These are phyloP conservation scores for Polydrusus tereticollis DNA, from an alignment of 2,888 invertebrate species.

Conservation along the genomic window DNA sequence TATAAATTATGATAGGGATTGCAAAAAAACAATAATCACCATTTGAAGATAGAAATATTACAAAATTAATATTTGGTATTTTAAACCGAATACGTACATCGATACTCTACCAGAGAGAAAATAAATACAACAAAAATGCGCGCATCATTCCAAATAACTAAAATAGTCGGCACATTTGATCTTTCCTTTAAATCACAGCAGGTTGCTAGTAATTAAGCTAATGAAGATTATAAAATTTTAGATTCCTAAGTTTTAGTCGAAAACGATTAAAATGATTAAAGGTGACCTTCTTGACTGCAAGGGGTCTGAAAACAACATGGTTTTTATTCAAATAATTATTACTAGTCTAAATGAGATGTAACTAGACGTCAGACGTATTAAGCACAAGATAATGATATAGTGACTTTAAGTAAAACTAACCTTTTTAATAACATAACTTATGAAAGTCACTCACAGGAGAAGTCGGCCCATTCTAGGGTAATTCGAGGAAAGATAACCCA, in stretches of 20 bases:
- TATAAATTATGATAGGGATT: not conserved
- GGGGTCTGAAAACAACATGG: not conserved
- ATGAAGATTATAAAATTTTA: constrained; percentile 46
- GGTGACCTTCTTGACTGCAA: constrained; percentile 11
- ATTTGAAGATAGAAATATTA: not conserved
- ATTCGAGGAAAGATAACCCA: no score
- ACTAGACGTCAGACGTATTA: not conserved
- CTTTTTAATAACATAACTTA: no score
- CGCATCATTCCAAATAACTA: constrained; percentile 37
- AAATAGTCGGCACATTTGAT: constrained; percentile 43
- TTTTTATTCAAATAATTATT: not conserved
- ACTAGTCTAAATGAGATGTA: not conserved
- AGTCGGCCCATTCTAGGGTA: no score
- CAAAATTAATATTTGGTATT: not conserved
- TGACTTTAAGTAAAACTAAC: no score
- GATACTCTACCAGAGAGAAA: constrained; percentile 5
- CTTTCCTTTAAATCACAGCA: constrained; percentile 40
- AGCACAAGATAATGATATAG: no score
- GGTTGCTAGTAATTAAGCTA: constrained; percentile 45
- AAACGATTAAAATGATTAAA: constrained; percentile 37
- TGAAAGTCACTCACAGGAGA: no score
- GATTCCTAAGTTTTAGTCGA: constrained; percentile 41
- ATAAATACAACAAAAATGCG: constrained; percentile 43
- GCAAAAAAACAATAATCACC: not conserved
- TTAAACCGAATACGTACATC: not conserved